phyloP scores from a whole-genome alignment of 2,888 invertebrate genomes.

The Syrista parreyssii region DNA sequence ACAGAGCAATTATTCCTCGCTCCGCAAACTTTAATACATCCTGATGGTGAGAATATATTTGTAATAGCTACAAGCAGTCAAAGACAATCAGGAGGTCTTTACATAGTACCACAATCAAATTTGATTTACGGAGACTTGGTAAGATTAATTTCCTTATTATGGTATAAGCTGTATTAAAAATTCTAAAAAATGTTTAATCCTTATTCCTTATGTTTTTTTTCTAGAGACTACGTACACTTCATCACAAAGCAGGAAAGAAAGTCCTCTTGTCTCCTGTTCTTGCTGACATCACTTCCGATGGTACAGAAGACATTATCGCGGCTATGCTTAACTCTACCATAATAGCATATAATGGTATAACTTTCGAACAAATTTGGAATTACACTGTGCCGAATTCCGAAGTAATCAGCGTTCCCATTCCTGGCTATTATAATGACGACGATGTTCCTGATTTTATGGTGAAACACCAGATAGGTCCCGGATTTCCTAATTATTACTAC shows the following conservation, averaged over 20 bases:
- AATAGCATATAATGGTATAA: conserved; percentile 78
- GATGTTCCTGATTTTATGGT: conserved; percentile 82
- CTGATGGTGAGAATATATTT: conserved; percentile 73
- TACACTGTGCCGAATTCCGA: conserved; percentile 75
- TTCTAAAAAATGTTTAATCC: not conserved
- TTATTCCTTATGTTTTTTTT: conserved; percentile 25
- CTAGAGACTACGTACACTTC: conserved; percentile 69
- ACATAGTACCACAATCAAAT: conserved; percentile 72
- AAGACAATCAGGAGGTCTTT: conserved; percentile 78
- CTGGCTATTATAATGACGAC: conserved; percentile 83
- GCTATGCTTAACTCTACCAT: conserved; percentile 80
- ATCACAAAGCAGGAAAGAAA: conserved; percentile 73
- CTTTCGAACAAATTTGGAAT: conserved; percentile 79
- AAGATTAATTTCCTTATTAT: conserved; percentile 24
- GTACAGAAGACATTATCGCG: conserved; percentile 77
- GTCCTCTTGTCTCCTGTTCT: conserved; percentile 76
- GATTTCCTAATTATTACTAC: conserved; percentile 80
- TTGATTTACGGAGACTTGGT: conserved; percentile 68
- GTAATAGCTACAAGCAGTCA: conserved; percentile 82
- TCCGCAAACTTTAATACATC: conserved; percentile 73
- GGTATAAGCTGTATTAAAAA: conserved; percentile 8
- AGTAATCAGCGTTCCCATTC: conserved; percentile 80
- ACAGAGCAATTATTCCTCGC: conserved; percentile 78
- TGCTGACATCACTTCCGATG: conserved; percentile 79
- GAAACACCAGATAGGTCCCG: conserved; percentile 77